These are phyloP conservation scores for Syrmaticus mikado DNA, from an alignment of 2,113 vertebrate genomes.

Conservation along the genomic window DNA sequence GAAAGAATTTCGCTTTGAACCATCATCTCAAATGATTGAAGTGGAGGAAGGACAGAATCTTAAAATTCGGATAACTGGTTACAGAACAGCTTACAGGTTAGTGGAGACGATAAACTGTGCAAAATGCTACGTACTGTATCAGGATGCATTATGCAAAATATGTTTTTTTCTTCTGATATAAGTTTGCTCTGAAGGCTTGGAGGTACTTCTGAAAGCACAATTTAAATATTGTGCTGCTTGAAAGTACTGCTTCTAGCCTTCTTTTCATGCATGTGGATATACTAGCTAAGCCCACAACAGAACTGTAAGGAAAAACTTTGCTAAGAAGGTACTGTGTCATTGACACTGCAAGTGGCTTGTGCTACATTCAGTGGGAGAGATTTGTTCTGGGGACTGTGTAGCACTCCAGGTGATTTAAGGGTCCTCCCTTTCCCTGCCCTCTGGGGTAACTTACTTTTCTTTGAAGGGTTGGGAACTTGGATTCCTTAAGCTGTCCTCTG, in stretches of 20 bases:
- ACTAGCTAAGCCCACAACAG: neutral
- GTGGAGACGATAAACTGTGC: neutral
- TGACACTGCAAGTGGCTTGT: neutral
- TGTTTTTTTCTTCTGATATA: neutral
- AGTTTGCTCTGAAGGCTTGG: neutral
- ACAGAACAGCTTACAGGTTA: slow-evolving; percentile 92
- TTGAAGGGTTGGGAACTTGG: neutral
- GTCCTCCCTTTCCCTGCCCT: neutral
- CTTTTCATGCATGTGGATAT: neutral
- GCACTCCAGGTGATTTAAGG: neutral
- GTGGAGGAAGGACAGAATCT: slow-evolving; percentile 95
- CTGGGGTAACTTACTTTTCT: neutral
- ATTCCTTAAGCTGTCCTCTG: neutral
- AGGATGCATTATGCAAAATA: neutral
- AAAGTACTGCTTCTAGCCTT: neutral
- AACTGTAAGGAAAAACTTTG: neutral
- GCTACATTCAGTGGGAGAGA: neutral
- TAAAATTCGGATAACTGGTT: slow-evolving; percentile 89
- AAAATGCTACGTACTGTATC: accelerated
- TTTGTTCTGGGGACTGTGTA: neutral
- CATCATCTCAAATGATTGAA: slow-evolving; percentile 95
- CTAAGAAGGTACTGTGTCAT: neutral
- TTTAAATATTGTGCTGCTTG: neutral
- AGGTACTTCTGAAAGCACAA: neutral
- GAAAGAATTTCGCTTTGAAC: slow-evolving; percentile 98